Conservation (phyloP, 1,140 invertebrate species). For the Lasioglossum baleicum region DNA sequence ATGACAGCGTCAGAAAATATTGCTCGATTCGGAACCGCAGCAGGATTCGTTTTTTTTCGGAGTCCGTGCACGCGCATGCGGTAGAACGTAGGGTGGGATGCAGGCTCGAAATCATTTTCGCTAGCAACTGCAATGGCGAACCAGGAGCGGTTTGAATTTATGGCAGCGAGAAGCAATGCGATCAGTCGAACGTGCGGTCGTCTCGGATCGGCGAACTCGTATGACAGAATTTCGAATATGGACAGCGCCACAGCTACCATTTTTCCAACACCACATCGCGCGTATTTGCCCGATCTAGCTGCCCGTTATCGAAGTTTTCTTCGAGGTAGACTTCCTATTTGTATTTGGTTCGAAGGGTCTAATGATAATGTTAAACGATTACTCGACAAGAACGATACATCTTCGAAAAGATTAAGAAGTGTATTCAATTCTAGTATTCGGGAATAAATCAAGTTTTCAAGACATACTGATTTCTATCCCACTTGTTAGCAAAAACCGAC, state of each 20-base stretch:
- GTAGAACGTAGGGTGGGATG: background rate
- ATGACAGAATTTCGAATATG: constrained; percentile 10
- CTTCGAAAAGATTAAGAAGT: too few species aligned
- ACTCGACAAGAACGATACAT: too few species aligned
- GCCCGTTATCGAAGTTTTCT: too few species aligned
- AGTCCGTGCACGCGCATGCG: constrained; percentile 14
- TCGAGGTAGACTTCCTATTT: too few species aligned
- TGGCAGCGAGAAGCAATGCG: constrained; percentile 31
- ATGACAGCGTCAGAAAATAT: constrained; percentile 18
- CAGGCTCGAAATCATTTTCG: constrained; percentile 47
- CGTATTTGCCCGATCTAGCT: too few species aligned
- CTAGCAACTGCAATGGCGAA: background rate
- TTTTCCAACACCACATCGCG: background rate
- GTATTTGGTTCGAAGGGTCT: too few species aligned
- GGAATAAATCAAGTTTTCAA: too few species aligned
- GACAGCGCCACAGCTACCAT: background rate
- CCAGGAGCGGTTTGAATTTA: constrained; percentile 34
- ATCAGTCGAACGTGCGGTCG: constrained; percentile 49
- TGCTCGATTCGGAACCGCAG: background rate
- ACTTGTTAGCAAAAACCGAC: too few species aligned
- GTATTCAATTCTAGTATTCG: too few species aligned
- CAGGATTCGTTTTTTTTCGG: constrained; percentile 16
- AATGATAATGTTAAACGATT: too few species aligned
- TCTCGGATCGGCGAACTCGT: constrained; percentile 18
- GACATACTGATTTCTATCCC: too few species aligned